These are phyloP conservation scores for Chaitophorus viminalis DNA, from an alignment of 2,888 invertebrate species.

Conservation along the genomic window DNA sequence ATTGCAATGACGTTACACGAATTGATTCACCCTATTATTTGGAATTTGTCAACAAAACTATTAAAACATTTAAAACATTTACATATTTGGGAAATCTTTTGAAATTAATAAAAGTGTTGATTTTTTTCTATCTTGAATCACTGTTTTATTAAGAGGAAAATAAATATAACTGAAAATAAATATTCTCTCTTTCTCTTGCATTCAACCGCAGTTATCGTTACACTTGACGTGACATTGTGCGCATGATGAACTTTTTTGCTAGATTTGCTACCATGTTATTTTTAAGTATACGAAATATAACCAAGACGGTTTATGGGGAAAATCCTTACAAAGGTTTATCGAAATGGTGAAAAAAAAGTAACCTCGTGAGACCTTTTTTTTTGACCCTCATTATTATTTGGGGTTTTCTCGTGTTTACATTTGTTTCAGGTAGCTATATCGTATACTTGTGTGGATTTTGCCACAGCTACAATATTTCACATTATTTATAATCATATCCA, in stretches of 20 bases:
- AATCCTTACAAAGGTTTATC: conserved; percentile 43
- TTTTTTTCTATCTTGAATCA: conserved; percentile 5
- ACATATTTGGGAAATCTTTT: neutral
- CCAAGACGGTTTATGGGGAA: conserved; percentile 12
- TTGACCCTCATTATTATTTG: conserved; percentile 42
- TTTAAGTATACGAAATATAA: conserved; percentile 31
- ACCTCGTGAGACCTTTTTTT: conserved; percentile 9
- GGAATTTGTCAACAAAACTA: neutral
- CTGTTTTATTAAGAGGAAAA: conserved; percentile 13
- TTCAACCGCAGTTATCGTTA: conserved; percentile 19
- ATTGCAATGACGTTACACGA: neutral
- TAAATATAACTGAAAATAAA: neutral
- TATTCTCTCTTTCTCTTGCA: conserved; percentile 8
- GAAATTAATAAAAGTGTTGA: conserved; percentile 45
- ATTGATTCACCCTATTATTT: neutral
- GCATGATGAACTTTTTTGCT: conserved; percentile 18
- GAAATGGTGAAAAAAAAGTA: neutral
- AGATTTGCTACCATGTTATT: conserved; percentile 10
- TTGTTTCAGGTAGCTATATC: conserved; percentile 41
- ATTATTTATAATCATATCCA: neutral
- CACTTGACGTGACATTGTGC: conserved; percentile 6
- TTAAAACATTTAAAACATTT: too few relatives aligned
- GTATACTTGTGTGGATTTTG: neutral
- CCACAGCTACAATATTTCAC: neutral
- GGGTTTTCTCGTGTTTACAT: conserved; percentile 21